Percentiles rank a stretch among this genome's conserved stretches.
Evolutionary conservation across 2,113 vertebrate genomes (phyloP).

Genomic region (Vidua chalybeata): DNA sequence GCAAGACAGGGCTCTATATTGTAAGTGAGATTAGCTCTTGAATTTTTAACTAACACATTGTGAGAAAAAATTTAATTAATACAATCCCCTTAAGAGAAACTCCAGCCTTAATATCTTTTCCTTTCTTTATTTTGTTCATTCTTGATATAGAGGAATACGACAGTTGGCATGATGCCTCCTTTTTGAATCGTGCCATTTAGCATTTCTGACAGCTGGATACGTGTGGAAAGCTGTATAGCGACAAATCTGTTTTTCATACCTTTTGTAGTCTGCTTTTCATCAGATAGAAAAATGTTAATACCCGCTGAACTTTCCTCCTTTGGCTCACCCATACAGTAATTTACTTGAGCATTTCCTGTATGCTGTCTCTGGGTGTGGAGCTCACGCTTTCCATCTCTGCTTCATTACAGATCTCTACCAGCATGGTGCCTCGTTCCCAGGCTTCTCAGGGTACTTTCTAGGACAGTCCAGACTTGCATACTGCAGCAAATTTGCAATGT

Average conservation of each 20-base stretch:
- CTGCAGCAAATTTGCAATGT: background rate
- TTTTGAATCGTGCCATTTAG: background rate
- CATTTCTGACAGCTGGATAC: background rate
- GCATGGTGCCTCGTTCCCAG: background rate
- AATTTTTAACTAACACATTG: background rate
- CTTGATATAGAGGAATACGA: background rate
- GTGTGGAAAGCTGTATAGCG: background rate
- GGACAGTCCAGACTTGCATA: background rate
- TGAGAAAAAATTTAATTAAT: background rate
- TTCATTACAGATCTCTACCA: fast-evolving
- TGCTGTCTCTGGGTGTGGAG: background rate
- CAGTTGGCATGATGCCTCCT: background rate
- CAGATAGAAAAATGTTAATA: constrained; percentile 14
- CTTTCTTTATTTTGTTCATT: background rate
- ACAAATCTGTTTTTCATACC: constrained; percentile 28
- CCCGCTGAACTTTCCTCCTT: background rate
- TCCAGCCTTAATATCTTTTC: background rate
- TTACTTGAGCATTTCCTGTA: constrained; percentile 5
- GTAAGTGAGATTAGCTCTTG: background rate
- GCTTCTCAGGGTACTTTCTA: background rate
- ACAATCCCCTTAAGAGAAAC: background rate
- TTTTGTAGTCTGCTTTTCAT: constrained; percentile 34
- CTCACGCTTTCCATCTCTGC: background rate
- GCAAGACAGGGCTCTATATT: background rate
- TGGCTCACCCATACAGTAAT: background rate